Conservation (phyloP, 2,888 invertebrate species). For the Euphydryas editha region DNA sequence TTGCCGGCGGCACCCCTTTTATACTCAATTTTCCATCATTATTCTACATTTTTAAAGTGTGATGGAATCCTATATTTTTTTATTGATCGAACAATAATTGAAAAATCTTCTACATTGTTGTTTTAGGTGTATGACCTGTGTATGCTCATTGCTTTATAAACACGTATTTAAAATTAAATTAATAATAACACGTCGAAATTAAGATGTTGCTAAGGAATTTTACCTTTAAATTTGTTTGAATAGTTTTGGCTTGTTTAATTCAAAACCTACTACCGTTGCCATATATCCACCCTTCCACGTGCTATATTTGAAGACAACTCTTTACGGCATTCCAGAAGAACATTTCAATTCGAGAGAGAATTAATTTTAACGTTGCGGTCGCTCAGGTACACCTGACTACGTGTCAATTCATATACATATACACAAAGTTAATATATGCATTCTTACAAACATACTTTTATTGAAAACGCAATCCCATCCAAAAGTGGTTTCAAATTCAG, state of each 20-base stretch:
- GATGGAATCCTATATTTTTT: constrained; percentile 40
- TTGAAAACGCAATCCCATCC: constrained; percentile 66
- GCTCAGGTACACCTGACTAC: too few species aligned
- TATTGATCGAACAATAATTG: constrained; percentile 8
- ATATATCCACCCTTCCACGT: too few species aligned
- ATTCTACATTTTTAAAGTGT: constrained; percentile 45
- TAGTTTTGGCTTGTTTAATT: too few species aligned
- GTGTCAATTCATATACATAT: background rate
- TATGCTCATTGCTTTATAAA: background rate
- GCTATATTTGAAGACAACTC: too few species aligned
- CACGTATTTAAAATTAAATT: background rate
- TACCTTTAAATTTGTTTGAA: too few species aligned
- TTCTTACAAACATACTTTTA: constrained; percentile 38
- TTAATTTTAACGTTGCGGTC: too few species aligned
- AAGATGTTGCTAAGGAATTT: too few species aligned
- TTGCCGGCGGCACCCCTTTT: constrained; percentile 59
- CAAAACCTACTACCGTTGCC: too few species aligned
- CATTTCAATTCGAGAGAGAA: too few species aligned
- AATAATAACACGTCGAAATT: too few species aligned
- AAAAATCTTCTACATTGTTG: background rate
- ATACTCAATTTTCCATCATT: constrained; percentile 61
- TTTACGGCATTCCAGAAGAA: too few species aligned
- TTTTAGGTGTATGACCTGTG: background rate
- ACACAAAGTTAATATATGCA: constrained; percentile 34
- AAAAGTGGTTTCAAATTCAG: constrained; percentile 60